phyloP scores from a whole-genome alignment of 2,113 vertebrate genomes.

The Platichthys stellatus region DNA sequence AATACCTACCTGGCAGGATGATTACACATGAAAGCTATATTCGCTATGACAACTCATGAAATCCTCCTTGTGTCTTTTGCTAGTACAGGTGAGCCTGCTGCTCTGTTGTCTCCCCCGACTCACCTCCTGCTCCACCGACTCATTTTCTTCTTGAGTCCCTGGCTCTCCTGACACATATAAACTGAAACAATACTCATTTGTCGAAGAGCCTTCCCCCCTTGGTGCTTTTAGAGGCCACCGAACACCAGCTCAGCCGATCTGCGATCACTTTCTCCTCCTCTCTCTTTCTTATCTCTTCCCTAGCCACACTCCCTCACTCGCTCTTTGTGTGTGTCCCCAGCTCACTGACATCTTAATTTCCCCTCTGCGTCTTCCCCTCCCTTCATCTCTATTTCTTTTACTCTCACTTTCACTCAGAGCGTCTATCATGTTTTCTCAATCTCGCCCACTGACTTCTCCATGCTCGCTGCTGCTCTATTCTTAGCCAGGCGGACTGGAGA shows the following conservation, averaged over 20 bases:
- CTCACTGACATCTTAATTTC: conserved; percentile 48
- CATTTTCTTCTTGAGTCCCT: conserved; percentile 26
- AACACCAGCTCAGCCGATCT: conserved; percentile 28
- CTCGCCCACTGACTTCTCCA: conserved; percentile 20
- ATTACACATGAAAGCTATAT: conserved; percentile 23
- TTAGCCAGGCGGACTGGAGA: conserved; percentile 43
- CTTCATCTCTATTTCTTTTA: conserved; percentile 49
- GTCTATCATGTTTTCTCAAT: conserved; percentile 53
- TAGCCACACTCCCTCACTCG: conserved; percentile 5
- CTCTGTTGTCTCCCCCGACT: conserved; percentile 4
- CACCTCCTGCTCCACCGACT: conserved; percentile 10
- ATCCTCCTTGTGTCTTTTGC: not conserved
- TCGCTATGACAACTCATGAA: conserved; percentile 34
- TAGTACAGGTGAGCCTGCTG: conserved; percentile 30
- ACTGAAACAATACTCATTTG: conserved; percentile 46
- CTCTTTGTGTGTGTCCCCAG: conserved; percentile 35
- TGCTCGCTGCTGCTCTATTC: conserved; percentile 36
- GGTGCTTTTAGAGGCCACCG: conserved; percentile 46
- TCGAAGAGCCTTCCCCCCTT: conserved; percentile 59
- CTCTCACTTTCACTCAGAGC: conserved; percentile 46
- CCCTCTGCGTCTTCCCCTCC: conserved; percentile 23
- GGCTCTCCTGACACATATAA: conserved; percentile 48
- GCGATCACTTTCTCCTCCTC: conserved; percentile 28
- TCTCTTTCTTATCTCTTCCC: conserved; percentile 32
- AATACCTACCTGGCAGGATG: conserved; percentile 24